Evolutionary conservation across 2,888 invertebrate genomes (phyloP).

Genomic region (Coelogynopora nodosa): DNA sequence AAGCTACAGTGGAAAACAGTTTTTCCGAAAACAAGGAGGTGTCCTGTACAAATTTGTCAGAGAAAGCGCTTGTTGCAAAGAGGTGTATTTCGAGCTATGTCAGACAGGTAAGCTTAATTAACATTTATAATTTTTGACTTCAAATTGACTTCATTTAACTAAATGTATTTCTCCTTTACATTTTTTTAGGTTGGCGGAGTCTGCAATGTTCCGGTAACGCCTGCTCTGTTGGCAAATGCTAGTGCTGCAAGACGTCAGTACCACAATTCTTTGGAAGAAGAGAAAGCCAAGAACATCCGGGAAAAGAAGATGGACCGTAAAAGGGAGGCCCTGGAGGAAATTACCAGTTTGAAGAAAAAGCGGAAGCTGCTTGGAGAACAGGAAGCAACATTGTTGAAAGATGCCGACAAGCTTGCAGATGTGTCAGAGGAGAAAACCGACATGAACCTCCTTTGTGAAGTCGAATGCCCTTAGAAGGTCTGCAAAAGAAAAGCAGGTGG

Average conservation of each 20-base stretch:
- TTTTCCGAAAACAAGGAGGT: neutral
- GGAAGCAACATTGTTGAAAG: neutral
- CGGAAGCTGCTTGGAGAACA: too few species aligned
- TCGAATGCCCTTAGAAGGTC: too few species aligned
- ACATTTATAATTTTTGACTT: too few species aligned
- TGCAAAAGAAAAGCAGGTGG: neutral
- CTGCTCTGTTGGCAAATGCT: neutral
- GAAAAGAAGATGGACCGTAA: neutral
- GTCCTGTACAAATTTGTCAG: neutral
- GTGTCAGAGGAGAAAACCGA: neutral
- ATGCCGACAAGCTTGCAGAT: neutral
- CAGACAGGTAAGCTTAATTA: too few species aligned
- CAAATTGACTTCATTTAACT: too few species aligned
- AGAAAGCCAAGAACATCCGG: neutral
- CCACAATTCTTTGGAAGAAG: neutral
- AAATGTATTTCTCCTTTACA: too few species aligned
- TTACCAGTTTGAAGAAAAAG: neutral
- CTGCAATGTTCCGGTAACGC: neutral
- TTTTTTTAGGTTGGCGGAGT: too few species aligned
- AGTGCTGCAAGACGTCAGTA: neutral
- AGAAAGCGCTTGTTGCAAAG: neutral
- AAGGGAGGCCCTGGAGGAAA: neutral
- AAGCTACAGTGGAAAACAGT: neutral
- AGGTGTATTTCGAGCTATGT: neutral
- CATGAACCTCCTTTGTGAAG: too few species aligned